phyloP scores from a whole-genome alignment of 2,888 invertebrate genomes.

The Rutpela maculata region DNA sequence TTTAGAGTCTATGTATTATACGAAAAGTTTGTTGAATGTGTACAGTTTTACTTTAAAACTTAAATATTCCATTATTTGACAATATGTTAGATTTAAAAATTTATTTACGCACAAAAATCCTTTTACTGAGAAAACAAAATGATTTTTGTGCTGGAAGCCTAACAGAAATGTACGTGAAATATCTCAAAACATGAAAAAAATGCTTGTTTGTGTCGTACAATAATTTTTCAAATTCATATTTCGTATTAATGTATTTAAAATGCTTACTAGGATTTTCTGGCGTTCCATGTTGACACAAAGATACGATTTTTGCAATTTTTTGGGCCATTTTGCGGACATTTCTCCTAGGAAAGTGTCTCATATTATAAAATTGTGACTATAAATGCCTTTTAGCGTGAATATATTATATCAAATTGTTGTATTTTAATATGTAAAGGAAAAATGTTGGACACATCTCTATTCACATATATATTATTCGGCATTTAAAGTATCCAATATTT shows the following conservation, averaged over 20 bases:
- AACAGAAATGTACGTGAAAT: conserved; percentile 33
- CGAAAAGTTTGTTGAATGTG: conserved; percentile 57
- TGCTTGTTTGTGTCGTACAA: conserved; percentile 25
- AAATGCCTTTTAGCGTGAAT: conserved; percentile 75
- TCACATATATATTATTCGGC: conserved; percentile 37
- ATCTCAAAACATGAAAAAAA: conserved; percentile 33
- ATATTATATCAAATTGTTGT: conserved; percentile 72
- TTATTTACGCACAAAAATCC: conserved; percentile 54
- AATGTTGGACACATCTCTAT: conserved; percentile 62
- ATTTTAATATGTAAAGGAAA: conserved; percentile 70
- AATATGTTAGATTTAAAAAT: conserved; percentile 71
- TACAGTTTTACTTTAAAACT: conserved; percentile 59
- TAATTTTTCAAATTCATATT: not conserved
- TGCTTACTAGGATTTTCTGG: not conserved
- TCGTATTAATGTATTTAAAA: not conserved
- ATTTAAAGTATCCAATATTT: conserved; percentile 57
- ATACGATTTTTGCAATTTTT: conserved; percentile 9
- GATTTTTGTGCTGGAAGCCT: conserved; percentile 56
- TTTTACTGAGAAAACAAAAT: conserved; percentile 53
- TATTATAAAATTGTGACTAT: conserved; percentile 74
- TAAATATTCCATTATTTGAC: conserved; percentile 74
- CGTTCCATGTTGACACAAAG: not conserved
- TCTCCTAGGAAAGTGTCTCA: conserved; percentile 61
- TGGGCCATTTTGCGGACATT: conserved; percentile 34
- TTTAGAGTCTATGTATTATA: conserved; percentile 55